These are phyloP conservation scores for Lampropteryx suffumata DNA, from an alignment of 2,888 invertebrate species.

Conservation along the genomic window DNA sequence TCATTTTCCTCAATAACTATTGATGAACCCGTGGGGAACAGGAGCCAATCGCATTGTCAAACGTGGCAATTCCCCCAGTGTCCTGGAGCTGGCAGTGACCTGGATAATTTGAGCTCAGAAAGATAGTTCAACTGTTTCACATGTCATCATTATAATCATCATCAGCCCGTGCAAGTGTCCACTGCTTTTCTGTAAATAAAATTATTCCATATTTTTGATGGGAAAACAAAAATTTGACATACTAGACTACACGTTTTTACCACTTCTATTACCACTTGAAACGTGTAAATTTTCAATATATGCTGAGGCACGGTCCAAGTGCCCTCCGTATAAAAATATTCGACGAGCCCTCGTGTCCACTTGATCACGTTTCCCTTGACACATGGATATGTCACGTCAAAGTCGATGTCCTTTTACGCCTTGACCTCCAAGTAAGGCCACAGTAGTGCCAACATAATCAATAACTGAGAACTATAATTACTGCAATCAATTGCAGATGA, in stretches of 20 bases:
- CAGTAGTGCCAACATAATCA: slow-evolving; percentile 19
- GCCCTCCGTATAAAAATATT: slow-evolving; percentile 35
- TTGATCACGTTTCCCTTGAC: slow-evolving; percentile 67
- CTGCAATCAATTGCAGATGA: slow-evolving; percentile 22
- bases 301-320: slow-evolving; percentile 24
- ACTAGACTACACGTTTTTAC: no score
- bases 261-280: not conserved
- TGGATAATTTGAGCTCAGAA: no score
- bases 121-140: no score
- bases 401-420: slow-evolving; percentile 59
- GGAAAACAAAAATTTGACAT: no score
- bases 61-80: no score
- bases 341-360: slow-evolving; percentile 40
- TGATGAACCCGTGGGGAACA: no score
- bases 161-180: no score
- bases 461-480: slow-evolving; percentile 20
- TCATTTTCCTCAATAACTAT: not conserved
- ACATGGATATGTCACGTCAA: slow-evolving; percentile 46
- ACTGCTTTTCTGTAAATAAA: no score
- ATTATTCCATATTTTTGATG: no score
- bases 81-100: no score
- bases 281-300: slow-evolving; percentile 1
- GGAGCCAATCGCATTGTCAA: no score
- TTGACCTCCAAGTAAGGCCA: slow-evolving; percentile 52
- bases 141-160: no score